These are phyloP conservation scores for Chiloscyllium punctatum DNA, from an alignment of 2,797 vertebrate genomes.

Conservation along the genomic window DNA sequence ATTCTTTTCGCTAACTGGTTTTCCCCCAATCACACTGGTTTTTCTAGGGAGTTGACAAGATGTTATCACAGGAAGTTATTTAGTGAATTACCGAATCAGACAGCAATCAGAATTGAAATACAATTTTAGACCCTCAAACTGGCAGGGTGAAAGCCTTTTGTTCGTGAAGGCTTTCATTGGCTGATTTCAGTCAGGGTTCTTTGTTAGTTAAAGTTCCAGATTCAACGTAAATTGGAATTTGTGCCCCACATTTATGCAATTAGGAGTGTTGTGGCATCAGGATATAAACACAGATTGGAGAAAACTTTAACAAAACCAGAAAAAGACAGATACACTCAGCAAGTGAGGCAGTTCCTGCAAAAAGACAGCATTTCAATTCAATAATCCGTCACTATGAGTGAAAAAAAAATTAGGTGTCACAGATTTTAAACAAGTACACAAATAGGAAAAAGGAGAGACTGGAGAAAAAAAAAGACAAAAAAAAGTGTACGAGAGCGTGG, in stretches of 20 bases:
- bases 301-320: background rate
- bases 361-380: background rate
- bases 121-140: background rate
- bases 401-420: background rate
- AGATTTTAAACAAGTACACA: background rate
- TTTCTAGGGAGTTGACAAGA: background rate
- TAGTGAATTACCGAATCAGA: background rate
- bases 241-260: background rate
- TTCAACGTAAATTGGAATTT: background rate
- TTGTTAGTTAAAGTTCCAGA: background rate
- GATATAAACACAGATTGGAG: background rate
- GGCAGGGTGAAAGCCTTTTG: background rate
- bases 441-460: background rate
- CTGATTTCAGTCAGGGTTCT: background rate
- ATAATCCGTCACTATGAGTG: background rate
- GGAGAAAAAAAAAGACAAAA: background rate
- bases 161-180: background rate
- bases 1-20: background rate
- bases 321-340: background rate
- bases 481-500: background rate
- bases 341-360: background rate
- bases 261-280: background rate
- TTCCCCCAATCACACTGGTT: background rate
- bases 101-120: background rate
- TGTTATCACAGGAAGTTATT: background rate